A percentile compares a stretch with the other conserved stretches of the same genome.
Evolutionary conservation across 2,113 vertebrate species (phyloP).

Genomic region (Hemicordylus capensis): DNA sequence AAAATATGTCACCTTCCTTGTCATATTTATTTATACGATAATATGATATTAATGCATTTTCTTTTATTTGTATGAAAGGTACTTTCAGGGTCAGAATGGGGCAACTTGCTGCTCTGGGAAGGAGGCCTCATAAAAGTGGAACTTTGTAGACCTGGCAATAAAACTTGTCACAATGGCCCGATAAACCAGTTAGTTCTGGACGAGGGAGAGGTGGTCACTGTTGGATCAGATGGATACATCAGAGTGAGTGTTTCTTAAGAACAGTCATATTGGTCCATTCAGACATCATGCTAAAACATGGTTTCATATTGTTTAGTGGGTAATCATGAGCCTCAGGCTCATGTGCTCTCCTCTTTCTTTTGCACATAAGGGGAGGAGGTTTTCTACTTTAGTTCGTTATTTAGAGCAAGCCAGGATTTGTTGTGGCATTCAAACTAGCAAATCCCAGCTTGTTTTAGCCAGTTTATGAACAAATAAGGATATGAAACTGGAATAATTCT

Average conservation of each 20-base stretch:
- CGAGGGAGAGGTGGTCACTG: constrained; percentile 87
- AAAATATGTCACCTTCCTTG: not conserved
- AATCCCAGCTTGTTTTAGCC: no score
- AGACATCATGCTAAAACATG: not conserved
- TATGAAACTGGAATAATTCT: not conserved
- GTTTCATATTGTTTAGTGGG: no score
- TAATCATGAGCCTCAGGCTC: no score
- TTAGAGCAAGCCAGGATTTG: no score
- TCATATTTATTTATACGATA: not conserved
- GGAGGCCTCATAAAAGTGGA: constrained; percentile 89
- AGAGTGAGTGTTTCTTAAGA: constrained; percentile 77
- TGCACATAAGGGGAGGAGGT: no score
- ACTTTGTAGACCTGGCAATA: constrained; percentile 76
- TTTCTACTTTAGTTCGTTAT: no score
- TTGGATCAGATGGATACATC: constrained; percentile 88
- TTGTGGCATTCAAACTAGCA: no score
- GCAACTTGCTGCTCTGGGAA: constrained; percentile 95
- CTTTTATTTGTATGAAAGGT: constrained; percentile 77
- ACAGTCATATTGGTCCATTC: not conserved
- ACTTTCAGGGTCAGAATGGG: constrained; percentile 93
- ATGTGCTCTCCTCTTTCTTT: no score
- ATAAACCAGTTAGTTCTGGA: constrained; percentile 87
- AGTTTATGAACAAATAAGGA: not conserved
- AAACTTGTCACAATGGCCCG: constrained; percentile 82
- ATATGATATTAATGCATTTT: not conserved